Base-by-base conservation (phyloP, 2,113 vertebrate species). In the Verasper variegatus region DNA sequence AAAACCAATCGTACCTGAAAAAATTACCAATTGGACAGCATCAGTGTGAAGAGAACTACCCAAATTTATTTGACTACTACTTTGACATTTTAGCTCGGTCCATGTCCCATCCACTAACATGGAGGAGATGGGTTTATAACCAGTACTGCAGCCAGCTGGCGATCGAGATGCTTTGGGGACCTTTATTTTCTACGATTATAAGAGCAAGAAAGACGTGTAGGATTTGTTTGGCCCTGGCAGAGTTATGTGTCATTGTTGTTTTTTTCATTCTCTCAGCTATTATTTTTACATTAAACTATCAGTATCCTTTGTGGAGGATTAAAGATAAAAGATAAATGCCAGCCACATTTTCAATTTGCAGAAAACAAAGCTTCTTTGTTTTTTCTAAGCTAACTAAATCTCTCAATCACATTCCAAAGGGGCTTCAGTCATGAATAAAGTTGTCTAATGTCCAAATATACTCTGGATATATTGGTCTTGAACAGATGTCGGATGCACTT, bases 381-480 rank as follows among this genome's bases (percentile, higher is more conserved):
- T 18, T 47, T 18, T 51, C 47, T 7, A 51, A 54, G 21, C 51
- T 7, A 54, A 54, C 51, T n/a, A n/a, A n/a, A 62, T 75, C 27
- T 69, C 21, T 68, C 65, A 86, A 80, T 75, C 59, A 52, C 61
- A 24, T 70, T 74, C 52, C 60, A 66, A 76, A 65, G 23, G 15
- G 42, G 57, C 55, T 68, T 72, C 23, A 57, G 71, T 55, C 37
- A 40, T 51, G 13, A 77, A 45, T 67, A 20, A 10, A 24, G 26
- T 56, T 75, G 27, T 76, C 47, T 56, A 37, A 72, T 76, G 61
- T 85, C 61, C 69, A 85, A 74, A 74, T 54, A 31, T 78, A 63
- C 67, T 80, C 23, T 56, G 70, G 79, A 82, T 78, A 78, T 21
- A 55, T 81, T 66, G 59, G 56, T 85, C 74, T 84, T 76, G 70